phyloP scores from a whole-genome alignment of 2,797 vertebrate genomes.

The Squalus acanthias region DNA sequence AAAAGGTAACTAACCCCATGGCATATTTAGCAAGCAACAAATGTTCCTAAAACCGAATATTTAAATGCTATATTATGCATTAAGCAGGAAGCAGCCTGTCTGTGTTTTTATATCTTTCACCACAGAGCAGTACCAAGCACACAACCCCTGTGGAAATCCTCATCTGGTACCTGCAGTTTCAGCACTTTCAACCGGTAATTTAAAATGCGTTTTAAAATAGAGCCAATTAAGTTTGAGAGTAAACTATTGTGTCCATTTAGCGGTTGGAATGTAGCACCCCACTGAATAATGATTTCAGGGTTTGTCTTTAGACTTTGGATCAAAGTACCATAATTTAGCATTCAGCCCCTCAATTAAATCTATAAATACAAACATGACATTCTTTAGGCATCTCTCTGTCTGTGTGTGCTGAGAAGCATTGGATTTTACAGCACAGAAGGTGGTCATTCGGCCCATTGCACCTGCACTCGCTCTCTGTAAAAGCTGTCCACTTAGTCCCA shows the following conservation, averaged over 20 bases:
- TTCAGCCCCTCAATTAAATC: constrained; percentile 25
- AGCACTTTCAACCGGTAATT: not conserved
- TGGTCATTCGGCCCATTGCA: not conserved
- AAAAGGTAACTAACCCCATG: not conserved
- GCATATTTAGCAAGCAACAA: not conserved
- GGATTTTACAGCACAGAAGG: not conserved
- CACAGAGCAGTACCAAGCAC: not conserved
- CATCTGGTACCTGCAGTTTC: not conserved
- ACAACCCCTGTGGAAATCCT: not conserved
- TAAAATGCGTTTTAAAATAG: not conserved
- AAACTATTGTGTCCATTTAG: not conserved
- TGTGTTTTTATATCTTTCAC: not conserved
- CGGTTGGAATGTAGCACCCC: not conserved
- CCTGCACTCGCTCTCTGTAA: not conserved
- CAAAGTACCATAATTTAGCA: not conserved
- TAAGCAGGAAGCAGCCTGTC: not conserved
- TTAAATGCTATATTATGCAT: not conserved
- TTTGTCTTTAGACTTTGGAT: not conserved
- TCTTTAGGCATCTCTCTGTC: not conserved
- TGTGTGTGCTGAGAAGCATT: not conserved
- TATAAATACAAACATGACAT: not conserved
- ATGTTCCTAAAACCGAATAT: not conserved
- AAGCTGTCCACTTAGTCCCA: not conserved
- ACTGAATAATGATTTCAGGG: not conserved
- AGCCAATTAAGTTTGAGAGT: not conserved